These are phyloP conservation scores for Caenorhabditis drosophilae DNA, from an alignment of 2,888 invertebrate species.

Conservation along the genomic window DNA sequence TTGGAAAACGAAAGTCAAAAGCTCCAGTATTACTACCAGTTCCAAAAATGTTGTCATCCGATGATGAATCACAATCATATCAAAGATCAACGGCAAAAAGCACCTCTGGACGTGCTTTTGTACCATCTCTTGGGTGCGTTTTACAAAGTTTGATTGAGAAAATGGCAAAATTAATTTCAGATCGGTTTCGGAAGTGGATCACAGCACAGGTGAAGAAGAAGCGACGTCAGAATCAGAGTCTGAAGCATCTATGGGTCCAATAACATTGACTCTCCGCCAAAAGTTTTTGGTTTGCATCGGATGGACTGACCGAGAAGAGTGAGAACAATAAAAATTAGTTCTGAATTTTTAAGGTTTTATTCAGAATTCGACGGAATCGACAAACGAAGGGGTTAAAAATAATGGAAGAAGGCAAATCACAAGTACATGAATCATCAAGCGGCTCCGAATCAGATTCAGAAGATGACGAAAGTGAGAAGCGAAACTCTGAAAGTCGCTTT, in stretches of 20 bases:
- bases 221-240: conserved; percentile 30
- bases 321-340: conserved; percentile 7
- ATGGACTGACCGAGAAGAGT: conserved; percentile 53
- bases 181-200: conserved; percentile 54
- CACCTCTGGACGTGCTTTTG: conserved; percentile 41
- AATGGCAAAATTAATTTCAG: conserved; percentile 15
- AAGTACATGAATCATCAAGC: conserved; percentile 14
- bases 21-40: conserved; percentile 12
- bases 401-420: conserved; percentile 35
- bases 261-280: conserved; percentile 54
- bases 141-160: background rate
- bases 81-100: conserved; percentile 34
- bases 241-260: conserved; percentile 10
- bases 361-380: background rate
- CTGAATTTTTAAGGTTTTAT: too few species aligned
- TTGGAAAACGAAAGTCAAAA: conserved; percentile 33
- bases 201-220: conserved; percentile 49
- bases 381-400: conserved; percentile 19
- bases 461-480: conserved; percentile 29
- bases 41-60: conserved; percentile 24
- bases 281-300: conserved; percentile 64
- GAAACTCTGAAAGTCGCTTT: conserved; percentile 37
- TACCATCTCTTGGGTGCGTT: conserved; percentile 49
- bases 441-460: conserved; percentile 32
- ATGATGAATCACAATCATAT: conserved; percentile 40